A percentile compares a stretch with the other conserved stretches of the same genome.
Evolutionary conservation across 2,797 vertebrate species (phyloP).

Genomic region (Chelon labrosus): DNA sequence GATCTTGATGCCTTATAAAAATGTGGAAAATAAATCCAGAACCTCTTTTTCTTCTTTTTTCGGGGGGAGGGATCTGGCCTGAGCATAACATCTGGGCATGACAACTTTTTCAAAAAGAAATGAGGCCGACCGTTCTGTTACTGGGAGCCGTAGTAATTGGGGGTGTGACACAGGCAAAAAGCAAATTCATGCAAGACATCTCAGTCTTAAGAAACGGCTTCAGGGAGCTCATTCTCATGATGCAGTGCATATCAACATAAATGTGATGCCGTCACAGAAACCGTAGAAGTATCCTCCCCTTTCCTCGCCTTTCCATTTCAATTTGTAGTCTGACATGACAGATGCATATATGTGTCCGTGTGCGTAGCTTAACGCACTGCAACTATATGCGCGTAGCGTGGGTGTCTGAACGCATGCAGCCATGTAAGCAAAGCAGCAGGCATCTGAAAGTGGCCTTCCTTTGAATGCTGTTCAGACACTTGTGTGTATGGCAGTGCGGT

Average conservation of each 20-base stretch:
- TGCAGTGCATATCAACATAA: background rate
- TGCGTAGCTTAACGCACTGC: background rate
- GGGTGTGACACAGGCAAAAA: conserved; percentile 40
- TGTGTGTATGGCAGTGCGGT: conserved; percentile 45
- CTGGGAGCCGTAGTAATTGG: conserved; percentile 51
- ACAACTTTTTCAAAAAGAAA: too few species aligned
- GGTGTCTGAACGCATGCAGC: conserved; percentile 26
- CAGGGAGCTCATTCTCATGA: conserved; percentile 37
- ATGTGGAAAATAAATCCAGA: too few species aligned
- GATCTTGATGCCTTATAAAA: background rate
- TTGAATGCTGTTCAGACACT: conserved; percentile 59
- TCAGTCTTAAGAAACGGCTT: conserved; percentile 44
- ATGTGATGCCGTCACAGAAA: conserved; percentile 14
- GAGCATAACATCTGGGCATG: too few species aligned
- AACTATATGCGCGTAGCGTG: background rate
- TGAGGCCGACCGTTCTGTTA: too few species aligned
- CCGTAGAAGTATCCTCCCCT: background rate
- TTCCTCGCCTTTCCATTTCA: background rate
- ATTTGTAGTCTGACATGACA: background rate
- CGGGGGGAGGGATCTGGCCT: too few species aligned
- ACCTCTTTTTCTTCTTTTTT: too few species aligned
- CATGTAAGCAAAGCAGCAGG: conserved; percentile 37
- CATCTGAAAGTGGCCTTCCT: conserved; percentile 54
- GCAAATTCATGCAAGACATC: conserved; percentile 33
- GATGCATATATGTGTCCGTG: background rate